These are phyloP conservation scores for Microcebus jonahi DNA, from an alignment of 2,113 vertebrate genomes.

Conservation along the genomic window DNA sequence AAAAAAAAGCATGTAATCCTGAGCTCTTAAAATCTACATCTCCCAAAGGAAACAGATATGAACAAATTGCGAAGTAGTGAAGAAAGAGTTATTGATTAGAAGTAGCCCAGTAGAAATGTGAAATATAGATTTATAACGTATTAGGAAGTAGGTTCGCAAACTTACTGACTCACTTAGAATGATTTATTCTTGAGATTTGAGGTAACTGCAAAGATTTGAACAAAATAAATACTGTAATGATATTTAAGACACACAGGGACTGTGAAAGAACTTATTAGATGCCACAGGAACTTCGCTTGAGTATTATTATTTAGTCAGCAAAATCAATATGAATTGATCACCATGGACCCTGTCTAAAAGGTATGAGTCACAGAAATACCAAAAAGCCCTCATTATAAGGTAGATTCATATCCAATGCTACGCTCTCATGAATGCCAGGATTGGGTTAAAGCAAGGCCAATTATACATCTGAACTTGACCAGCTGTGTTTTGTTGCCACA, in stretches of 20 bases:
- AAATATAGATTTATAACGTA: background rate
- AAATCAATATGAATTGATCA: slow-evolving; percentile 53
- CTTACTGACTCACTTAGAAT: slow-evolving; percentile 26
- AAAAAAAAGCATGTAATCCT: background rate
- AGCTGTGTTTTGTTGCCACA: background rate
- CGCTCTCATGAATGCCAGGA: background rate
- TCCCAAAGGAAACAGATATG: background rate
- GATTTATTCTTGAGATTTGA: slow-evolving; percentile 44
- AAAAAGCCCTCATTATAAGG: background rate
- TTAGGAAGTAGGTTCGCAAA: slow-evolving; percentile 23
- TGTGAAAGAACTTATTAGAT: slow-evolving; percentile 23
- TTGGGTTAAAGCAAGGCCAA: background rate
- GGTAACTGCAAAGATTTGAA: slow-evolving; percentile 33
- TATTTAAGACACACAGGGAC: slow-evolving; percentile 12
- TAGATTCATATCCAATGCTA: background rate
- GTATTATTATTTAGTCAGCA: slow-evolving; percentile 18
- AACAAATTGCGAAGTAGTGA: background rate
- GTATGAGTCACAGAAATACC: slow-evolving; percentile 12
- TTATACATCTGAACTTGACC: background rate
- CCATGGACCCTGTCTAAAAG: background rate
- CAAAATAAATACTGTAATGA: background rate
- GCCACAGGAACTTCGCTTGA: background rate
- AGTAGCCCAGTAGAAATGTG: background rate
- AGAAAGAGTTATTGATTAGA: slow-evolving; percentile 32
- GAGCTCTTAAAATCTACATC: slow-evolving; percentile 12